These are phyloP conservation scores for Andrena bucephala DNA, from an alignment of 2,888 invertebrate genomes.

Conservation along the genomic window DNA sequence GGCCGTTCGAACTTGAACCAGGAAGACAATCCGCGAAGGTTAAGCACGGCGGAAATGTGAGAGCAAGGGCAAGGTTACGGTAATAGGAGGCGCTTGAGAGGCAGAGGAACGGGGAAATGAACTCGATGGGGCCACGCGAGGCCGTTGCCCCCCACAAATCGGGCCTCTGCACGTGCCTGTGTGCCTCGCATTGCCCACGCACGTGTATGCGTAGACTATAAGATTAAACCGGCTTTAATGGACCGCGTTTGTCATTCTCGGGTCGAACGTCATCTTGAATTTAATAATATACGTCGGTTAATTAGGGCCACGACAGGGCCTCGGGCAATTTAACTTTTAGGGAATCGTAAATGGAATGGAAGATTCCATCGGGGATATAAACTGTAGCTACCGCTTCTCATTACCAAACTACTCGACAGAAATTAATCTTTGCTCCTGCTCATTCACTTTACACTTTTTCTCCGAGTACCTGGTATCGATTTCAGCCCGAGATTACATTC, in stretches of 20 bases:
- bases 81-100: conserved; percentile 61
- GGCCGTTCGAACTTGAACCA: conserved; percentile 28
- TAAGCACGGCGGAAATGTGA: conserved; percentile 61
- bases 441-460: no score
- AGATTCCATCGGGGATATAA: background rate
- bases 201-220: background rate
- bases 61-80: conserved; percentile 77
- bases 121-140: conserved; percentile 76
- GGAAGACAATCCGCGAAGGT: conserved; percentile 41
- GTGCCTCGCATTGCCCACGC: background rate
- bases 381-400: background rate
- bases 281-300: conserved; percentile 4
- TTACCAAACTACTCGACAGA: background rate
- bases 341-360: background rate
- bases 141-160: conserved; percentile 77
- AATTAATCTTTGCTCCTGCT: background rate
- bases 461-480: conserved; percentile 11
- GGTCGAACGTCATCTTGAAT: background rate
- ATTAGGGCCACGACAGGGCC: background rate
- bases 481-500: conserved; percentile 24
- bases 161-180: conserved; percentile 25
- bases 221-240: conserved; percentile 19
- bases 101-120: conserved; percentile 69
- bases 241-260: background rate
- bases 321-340: background rate